These are phyloP conservation scores for Manis pentadactyla DNA, from an alignment of 2,797 vertebrate species.

Conservation along the genomic window DNA sequence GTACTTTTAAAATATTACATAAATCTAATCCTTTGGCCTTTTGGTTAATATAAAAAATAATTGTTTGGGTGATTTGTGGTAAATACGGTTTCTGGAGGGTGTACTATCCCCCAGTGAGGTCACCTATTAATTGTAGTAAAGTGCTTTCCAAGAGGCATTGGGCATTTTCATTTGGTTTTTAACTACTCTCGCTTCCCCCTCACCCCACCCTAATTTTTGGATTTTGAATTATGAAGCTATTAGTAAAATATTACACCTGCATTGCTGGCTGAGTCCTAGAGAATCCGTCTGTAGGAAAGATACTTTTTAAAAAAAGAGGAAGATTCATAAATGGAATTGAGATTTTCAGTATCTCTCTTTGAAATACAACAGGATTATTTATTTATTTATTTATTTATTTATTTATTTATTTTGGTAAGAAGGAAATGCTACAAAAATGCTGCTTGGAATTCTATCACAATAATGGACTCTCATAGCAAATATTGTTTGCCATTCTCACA, in stretches of 20 bases:
- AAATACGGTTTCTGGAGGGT: not conserved
- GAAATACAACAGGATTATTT: not conserved
- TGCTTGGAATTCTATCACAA: conserved; percentile 9
- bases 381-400: not conserved
- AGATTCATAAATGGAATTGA: not conserved
- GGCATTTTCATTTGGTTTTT: conserved; percentile 4
- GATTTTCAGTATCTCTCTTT: conserved; percentile 33
- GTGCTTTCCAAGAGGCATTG: not conserved
- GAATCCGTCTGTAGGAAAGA: not conserved
- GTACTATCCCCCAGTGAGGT: not conserved
- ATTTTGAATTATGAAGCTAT: conserved; percentile 15
- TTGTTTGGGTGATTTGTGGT: not conserved
- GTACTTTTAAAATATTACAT: not conserved
- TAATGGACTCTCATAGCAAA: not conserved
- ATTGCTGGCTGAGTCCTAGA: not conserved
- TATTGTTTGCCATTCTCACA: conserved; percentile 15
- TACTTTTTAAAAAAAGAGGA: conserved; percentile 53
- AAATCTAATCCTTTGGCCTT: not conserved
- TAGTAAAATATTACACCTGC: not conserved
- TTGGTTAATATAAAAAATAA: not conserved
- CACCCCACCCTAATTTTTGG: not conserved
- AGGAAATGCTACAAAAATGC: conserved; percentile 8
- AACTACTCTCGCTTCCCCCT: not conserved
- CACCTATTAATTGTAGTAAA: conserved; percentile 16
- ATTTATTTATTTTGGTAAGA: not conserved